These are phyloP conservation scores for Diadegma fenestrale DNA, from an alignment of 2,888 invertebrate genomes.

Conservation along the genomic window DNA sequence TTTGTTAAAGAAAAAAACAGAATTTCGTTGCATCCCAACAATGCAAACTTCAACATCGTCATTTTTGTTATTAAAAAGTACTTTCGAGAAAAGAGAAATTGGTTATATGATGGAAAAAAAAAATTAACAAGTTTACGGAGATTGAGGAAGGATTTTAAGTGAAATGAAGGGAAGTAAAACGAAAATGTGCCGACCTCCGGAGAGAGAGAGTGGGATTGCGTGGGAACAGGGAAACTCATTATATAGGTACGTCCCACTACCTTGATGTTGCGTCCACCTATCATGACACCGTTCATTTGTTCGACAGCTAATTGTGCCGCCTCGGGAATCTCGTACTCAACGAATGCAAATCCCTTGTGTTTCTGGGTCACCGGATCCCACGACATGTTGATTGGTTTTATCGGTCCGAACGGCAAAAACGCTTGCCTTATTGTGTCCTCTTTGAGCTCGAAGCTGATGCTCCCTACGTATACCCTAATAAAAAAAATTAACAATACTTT, in stretches of 20 bases:
- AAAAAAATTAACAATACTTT: neutral
- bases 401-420: slow-evolving; percentile 99
- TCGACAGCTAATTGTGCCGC: slow-evolving; percentile 99
- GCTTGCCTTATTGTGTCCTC: slow-evolving; percentile 99
- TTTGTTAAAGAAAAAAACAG: no score
- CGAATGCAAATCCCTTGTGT: slow-evolving; percentile 99
- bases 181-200: slow-evolving; percentile 84
- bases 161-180: neutral
- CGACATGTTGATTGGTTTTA: slow-evolving; percentile 99
- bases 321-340: slow-evolving; percentile 99
- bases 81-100: neutral
- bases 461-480: slow-evolving; percentile 98
- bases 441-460: slow-evolving; percentile 99
- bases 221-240: slow-evolving; percentile 83
- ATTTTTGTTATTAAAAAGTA: no score
- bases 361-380: slow-evolving; percentile 99
- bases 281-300: slow-evolving; percentile 99
- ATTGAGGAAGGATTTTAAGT: neutral
- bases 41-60: no score
- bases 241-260: slow-evolving; percentile 85
- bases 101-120: neutral
- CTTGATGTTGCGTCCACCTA: slow-evolving; percentile 98
- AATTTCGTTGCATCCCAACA: no score
- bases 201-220: slow-evolving; percentile 83
- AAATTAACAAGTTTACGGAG: neutral